Conservation (phyloP, 2,113 vertebrate genomes). For the Noturus placidus region DNA sequence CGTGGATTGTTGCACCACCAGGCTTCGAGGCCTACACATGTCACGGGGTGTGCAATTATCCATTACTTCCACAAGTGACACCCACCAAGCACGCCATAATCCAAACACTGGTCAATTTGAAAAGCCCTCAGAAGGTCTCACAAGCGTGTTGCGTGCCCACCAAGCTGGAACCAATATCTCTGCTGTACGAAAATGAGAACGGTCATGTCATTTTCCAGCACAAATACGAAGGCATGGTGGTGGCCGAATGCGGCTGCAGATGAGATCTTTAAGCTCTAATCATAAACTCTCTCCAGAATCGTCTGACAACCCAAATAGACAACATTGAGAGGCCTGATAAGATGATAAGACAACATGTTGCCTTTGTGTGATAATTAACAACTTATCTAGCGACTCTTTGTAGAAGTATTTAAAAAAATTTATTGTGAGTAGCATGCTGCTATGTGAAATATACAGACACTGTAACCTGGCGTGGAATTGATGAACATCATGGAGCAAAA, state of each 20-base stretch:
- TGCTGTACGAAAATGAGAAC: slow-evolving; percentile 88
- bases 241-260: slow-evolving; percentile 96
- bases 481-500: background rate
- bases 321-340: background rate
- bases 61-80: slow-evolving; percentile 85
- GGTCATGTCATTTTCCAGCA: slow-evolving; percentile 92
- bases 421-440: slow-evolving; percentile 18
- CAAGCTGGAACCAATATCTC: slow-evolving; percentile 91
- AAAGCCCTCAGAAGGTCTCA: slow-evolving; percentile 84
- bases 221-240: slow-evolving; percentile 96
- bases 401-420: slow-evolving; percentile 7
- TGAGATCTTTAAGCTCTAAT: background rate
- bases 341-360: slow-evolving; percentile 14
- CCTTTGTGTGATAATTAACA: slow-evolving; percentile 30
- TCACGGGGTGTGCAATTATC: slow-evolving; percentile 84
- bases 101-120: slow-evolving; percentile 85
- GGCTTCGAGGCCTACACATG: slow-evolving; percentile 94
- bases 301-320: background rate
- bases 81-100: slow-evolving; percentile 95
- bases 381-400: slow-evolving; percentile 4
- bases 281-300: slow-evolving; percentile 10
- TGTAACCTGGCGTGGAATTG: slow-evolving; percentile 16
- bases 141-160: slow-evolving; percentile 94
- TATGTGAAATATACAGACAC: slow-evolving; percentile 23
- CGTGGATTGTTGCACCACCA: slow-evolving; percentile 88